Conservation (phyloP, 2,113 vertebrate genomes). For the Centrocercus urophasianus region DNA sequence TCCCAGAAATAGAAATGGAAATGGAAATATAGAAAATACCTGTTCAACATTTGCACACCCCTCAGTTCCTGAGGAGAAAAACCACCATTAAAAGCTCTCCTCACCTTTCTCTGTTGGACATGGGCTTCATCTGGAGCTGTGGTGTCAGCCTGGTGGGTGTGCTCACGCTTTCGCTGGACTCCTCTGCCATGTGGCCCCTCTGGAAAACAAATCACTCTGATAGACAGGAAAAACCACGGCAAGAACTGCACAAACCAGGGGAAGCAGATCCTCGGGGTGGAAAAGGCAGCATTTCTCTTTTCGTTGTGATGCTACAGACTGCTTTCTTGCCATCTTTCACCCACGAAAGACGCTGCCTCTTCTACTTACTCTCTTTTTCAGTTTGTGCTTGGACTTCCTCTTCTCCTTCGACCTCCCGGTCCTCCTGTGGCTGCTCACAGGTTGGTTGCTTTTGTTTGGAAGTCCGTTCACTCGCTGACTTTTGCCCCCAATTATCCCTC, state of each 20-base stretch:
- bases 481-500: slow-evolving; percentile 98
- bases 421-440: slow-evolving; percentile 81
- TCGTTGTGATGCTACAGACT: not conserved
- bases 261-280: not conserved
- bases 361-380: slow-evolving; percentile 92
- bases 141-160: slow-evolving; percentile 84
- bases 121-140: slow-evolving; percentile 96
- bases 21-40: not conserved
- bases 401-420: slow-evolving; percentile 94
- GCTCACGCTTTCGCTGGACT: slow-evolving; percentile 84
- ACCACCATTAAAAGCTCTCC: not conserved
- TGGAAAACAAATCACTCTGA: slow-evolving; percentile 64
- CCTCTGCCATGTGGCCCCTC: slow-evolving; percentile 83
- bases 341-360: not conserved
- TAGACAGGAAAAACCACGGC: slow-evolving; percentile 3
- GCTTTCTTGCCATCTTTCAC: not conserved
- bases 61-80: not conserved
- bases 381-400: slow-evolving; percentile 96
- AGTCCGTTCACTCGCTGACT: slow-evolving; percentile 95
- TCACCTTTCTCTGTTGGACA: slow-evolving; percentile 98
- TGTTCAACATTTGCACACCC: too few relatives aligned
- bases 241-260: not conserved
- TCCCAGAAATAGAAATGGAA: too few relatives aligned
- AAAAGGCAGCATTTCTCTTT: not conserved
- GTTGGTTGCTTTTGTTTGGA: slow-evolving; percentile 79